Percentiles rank a stretch among this genome's conserved stretches.
phyloP scores from a whole-genome alignment of 2,888 invertebrate genomes.

The Osedax frankpressi region DNA sequence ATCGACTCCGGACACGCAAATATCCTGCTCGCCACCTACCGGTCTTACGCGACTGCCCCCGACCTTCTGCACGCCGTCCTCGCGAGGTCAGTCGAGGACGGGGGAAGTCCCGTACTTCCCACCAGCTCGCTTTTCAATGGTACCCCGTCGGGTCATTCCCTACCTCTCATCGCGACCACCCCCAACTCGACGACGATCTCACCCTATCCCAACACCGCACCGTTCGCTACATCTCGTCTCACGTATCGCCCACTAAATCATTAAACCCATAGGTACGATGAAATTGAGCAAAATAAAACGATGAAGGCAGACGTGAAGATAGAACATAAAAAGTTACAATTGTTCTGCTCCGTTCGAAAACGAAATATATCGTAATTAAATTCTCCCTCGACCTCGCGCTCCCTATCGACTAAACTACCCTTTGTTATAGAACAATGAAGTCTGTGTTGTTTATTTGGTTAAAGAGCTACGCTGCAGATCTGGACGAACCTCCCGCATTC shows the following conservation, averaged over 20 bases:
- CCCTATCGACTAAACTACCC: background rate
- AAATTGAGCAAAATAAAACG: background rate
- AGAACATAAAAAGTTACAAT: background rate
- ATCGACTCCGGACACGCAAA: background rate
- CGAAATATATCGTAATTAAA: too few species aligned
- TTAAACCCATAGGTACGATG: background rate
- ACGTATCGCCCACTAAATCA: too few species aligned
- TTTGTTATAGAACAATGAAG: constrained; percentile 27
- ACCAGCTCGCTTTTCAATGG: too few species aligned
- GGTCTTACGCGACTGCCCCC: background rate
- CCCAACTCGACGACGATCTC: too few species aligned
- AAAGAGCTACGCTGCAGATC: constrained; percentile 91
- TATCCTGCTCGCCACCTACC: background rate
- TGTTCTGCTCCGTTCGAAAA: too few species aligned
- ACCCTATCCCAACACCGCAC: too few species aligned
- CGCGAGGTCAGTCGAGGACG: background rate
- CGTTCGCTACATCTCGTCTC: too few species aligned
- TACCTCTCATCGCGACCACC: too few species aligned
- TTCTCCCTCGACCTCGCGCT: background rate
- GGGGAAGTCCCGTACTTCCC: too few species aligned
- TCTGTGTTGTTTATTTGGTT: constrained; percentile 78
- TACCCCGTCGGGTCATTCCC: too few species aligned
- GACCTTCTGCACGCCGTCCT: background rate
- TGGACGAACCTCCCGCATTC: constrained; percentile 66
- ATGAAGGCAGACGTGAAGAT: background rate